These are phyloP conservation scores for Pammene aurita DNA, from an alignment of 2,888 invertebrate genomes.

Conservation along the genomic window DNA sequence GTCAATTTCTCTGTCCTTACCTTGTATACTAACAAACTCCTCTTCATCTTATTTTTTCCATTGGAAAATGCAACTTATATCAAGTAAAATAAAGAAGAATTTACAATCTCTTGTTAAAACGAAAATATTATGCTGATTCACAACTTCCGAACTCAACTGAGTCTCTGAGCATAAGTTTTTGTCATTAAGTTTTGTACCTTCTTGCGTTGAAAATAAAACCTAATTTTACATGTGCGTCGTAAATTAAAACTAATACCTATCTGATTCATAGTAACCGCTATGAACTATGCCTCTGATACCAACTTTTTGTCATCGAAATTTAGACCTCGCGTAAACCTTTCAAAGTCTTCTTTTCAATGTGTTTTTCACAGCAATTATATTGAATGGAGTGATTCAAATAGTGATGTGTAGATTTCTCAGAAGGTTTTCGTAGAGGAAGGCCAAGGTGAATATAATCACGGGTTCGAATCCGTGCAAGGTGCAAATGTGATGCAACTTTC, in stretches of 20 bases:
- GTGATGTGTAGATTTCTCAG: conserved; percentile 16
- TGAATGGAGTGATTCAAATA: conserved; percentile 1
- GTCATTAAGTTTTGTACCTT: neutral
- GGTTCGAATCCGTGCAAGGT: conserved; percentile 10
- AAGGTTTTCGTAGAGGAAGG: conserved; percentile 15
- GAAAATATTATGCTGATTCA: neutral
- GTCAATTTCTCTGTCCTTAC: conserved; percentile 14
- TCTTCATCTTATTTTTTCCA: neutral
- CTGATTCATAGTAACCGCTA: neutral
- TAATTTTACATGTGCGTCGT: neutral
- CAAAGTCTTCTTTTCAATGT: neutral
- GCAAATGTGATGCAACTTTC: conserved; percentile 3
- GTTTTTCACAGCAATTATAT: neutral
- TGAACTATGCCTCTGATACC: neutral
- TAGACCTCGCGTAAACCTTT: neutral
- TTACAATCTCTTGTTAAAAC: neutral
- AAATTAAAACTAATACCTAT: neutral
- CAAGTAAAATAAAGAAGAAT: neutral
- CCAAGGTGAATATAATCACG: neutral
- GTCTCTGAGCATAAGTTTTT: neutral
- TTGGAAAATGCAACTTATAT: neutral
- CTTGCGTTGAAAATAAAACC: neutral
- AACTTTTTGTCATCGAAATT: neutral
- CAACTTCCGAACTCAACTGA: neutral
- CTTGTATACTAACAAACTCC: neutral